These are phyloP conservation scores for Lophius piscatorius DNA, from an alignment of 2,113 vertebrate genomes.

Conservation along the genomic window DNA sequence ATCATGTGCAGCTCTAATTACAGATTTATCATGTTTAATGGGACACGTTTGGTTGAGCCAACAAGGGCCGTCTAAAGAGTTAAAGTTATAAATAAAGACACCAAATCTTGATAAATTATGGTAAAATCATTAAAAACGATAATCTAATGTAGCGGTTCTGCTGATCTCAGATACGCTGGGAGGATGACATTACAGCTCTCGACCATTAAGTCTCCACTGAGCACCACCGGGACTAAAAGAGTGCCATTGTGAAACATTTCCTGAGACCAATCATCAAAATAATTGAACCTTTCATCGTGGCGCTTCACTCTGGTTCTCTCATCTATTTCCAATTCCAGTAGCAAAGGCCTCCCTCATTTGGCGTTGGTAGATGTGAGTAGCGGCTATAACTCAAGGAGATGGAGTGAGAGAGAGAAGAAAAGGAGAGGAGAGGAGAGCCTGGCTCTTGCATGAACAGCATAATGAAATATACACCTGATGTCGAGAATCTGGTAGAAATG, in stretches of 20 bases:
- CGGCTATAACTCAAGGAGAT: slow-evolving; percentile 62
- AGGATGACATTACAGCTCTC: slow-evolving; percentile 19
- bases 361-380: slow-evolving; percentile 37
- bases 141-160: background rate
- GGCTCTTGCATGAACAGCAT: slow-evolving; percentile 55
- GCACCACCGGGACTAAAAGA: slow-evolving; percentile 33
- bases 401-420: slow-evolving; percentile 72
- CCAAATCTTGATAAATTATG: slow-evolving; percentile 18
- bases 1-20: slow-evolving; percentile 62
- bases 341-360: slow-evolving; percentile 61
- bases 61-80: slow-evolving; percentile 19
- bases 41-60: slow-evolving; percentile 25
- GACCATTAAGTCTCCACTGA: slow-evolving; percentile 10
- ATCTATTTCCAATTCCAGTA: slow-evolving; percentile 62
- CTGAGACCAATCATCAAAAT: slow-evolving; percentile 61
- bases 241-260: slow-evolving; percentile 49
- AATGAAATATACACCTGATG: slow-evolving; percentile 80
- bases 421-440: slow-evolving; percentile 53
- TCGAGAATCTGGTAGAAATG: slow-evolving; percentile 73
- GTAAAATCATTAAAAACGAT: slow-evolving; percentile 6
- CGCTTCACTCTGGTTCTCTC: slow-evolving; percentile 56
- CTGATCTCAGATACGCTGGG: slow-evolving; percentile 19
- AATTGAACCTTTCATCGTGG: slow-evolving; percentile 62
- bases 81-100: slow-evolving; percentile 22
- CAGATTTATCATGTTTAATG: slow-evolving; percentile 57